These are phyloP conservation scores for Rostratula benghalensis DNA, from an alignment of 2,113 vertebrate species.

Conservation along the genomic window DNA sequence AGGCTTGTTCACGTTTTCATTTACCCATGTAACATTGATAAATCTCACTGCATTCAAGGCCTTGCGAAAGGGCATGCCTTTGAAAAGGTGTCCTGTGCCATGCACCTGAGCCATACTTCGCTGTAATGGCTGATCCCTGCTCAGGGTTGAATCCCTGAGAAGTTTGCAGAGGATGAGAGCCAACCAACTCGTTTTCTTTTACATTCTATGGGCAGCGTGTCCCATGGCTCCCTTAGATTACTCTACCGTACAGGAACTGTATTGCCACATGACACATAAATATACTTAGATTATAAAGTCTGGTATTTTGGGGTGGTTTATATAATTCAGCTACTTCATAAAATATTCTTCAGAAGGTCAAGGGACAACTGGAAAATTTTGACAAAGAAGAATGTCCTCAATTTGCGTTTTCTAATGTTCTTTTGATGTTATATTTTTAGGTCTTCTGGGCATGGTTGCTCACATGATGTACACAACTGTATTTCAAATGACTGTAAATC, in stretches of 20 bases:
- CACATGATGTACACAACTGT: constrained; percentile 99
- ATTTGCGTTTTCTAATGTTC: neutral
- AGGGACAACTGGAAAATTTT: neutral
- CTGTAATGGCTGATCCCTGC: neutral
- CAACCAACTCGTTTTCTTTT: neutral
- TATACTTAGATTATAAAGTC: neutral
- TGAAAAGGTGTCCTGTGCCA: neutral
- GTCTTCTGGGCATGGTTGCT: constrained; percentile 96
- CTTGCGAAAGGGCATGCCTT: neutral
- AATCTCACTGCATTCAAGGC: neutral
- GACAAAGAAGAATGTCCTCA: neutral
- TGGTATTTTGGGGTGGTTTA: neutral
- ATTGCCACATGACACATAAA: neutral
- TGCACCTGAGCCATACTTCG: neutral
- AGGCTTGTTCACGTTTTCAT: neutral
- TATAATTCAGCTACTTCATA: neutral
- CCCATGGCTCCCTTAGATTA: neutral
- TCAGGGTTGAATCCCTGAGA: neutral
- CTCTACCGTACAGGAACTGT: neutral
- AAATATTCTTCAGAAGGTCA: neutral
- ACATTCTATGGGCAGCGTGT: neutral
- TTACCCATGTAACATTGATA: neutral
- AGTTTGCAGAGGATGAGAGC: neutral
- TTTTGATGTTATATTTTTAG: constrained; percentile 60
- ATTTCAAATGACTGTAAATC: constrained; percentile 95